Base-by-base conservation (phyloP, 2,888 invertebrate genomes). In the Athalia circularis region DNA sequence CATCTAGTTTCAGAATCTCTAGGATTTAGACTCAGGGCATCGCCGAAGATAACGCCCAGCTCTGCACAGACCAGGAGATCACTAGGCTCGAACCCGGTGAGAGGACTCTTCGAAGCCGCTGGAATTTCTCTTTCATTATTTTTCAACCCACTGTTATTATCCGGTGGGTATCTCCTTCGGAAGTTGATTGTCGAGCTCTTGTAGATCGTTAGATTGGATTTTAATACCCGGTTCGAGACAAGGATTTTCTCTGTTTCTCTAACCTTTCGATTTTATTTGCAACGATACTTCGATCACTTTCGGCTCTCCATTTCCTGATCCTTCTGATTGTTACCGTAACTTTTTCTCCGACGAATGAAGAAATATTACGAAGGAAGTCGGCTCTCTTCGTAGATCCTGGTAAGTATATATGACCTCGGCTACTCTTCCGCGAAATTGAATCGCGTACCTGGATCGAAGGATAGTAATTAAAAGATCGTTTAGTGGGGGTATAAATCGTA, bases 61-160 rank as follows among this genome's bases (percentile, higher is more conserved):
- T 29, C 29, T 43, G 47, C 57, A 59, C 15, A 29, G 29, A 29
- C 62, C 50, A 57, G 45, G 59, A 48, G 57, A 72, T 68, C 68
- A 68, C 68, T 68, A 68, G 68, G 59, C 13, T 57, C 59, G 59
- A 47, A 72, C 57, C 72, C 52, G 68, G 54, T 54, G 6, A 15
- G 8, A 57, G 59, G 45, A 72, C 72, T 72, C 72, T 57, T 72
- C 47, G 57, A 72, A 72, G 47, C 59, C 59, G 67, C 67, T 75
- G 77, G 74, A 80, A 80, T 83, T 83, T 85, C 83, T 83, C 83
- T 82, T 82, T 85, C 81, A 81, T 86, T 86, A 85, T 68, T 75
- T 75, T 78, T 74, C 65, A 82, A 80, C 79, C 77, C 77, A 64
- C 72, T 29, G 78, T 84, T 80, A 85, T 85, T 85, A 84, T 79